These are phyloP conservation scores for Vultur gryphus DNA, from an alignment of 2,797 vertebrate species.

Conservation along the genomic window DNA sequence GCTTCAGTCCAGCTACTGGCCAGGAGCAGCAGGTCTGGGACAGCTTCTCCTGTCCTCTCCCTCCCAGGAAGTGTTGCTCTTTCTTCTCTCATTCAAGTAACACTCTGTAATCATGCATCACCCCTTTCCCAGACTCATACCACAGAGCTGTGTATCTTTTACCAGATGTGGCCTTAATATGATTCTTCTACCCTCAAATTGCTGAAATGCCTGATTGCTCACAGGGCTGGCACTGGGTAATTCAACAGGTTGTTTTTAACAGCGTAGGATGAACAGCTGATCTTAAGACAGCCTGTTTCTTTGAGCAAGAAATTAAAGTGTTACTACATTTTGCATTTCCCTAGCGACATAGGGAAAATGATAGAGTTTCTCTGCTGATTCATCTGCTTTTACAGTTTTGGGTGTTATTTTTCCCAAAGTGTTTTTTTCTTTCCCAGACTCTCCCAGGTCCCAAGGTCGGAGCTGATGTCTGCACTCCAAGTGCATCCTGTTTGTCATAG, in stretches of 20 bases:
- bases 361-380: constrained; percentile 48
- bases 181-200: not conserved
- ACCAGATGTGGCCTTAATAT: not conserved
- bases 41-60: not conserved
- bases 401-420: constrained; percentile 64
- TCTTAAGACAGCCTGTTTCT: not conserved
- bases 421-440: constrained; percentile 67
- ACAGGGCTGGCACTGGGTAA: not conserved
- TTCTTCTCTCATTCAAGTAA: not conserved
- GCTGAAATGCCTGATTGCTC: not conserved
- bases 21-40: not conserved
- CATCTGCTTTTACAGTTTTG: constrained; percentile 55
- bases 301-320: constrained; percentile 32
- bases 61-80: not conserved
- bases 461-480: constrained; percentile 57
- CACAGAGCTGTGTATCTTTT: not conserved
- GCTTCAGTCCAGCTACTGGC: not conserved
- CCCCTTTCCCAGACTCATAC: not conserved
- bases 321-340: constrained; percentile 28
- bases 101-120: not conserved
- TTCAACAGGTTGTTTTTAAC: not conserved
- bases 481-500: constrained; percentile 69
- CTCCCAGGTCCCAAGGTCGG: constrained; percentile 69
- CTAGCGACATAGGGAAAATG: not conserved
- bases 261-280: not conserved